A percentile compares a stretch with the other conserved stretches of the same genome.
These are phyloP conservation scores for Microchrysa polita DNA, from an alignment of 2,888 invertebrate genomes.

Conservation along the genomic window DNA sequence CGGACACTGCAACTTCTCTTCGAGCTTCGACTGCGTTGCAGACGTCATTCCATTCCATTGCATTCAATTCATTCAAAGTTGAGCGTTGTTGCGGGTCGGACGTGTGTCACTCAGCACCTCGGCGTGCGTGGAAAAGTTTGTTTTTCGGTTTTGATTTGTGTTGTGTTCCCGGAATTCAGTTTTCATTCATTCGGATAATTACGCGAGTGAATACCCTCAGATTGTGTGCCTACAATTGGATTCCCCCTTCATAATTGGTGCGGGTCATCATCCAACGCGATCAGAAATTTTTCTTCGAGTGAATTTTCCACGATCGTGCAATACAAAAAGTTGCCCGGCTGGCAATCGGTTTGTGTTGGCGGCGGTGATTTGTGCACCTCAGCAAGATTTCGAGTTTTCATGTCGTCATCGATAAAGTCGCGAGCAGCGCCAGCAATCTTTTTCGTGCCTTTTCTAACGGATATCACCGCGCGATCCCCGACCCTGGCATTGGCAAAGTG, in stretches of 20 bases:
- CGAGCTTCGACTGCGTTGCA: background rate
- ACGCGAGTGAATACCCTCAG: background rate
- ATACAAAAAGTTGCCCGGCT: too few relatives aligned
- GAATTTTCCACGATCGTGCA: too few relatives aligned
- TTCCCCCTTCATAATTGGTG: too few relatives aligned
- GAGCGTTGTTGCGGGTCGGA: constrained; percentile 21
- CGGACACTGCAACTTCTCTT: background rate
- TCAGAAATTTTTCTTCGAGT: too few relatives aligned
- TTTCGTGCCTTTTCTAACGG: too few relatives aligned
- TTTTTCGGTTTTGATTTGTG: background rate
- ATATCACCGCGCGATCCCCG: background rate
- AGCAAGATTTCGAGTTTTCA: too few relatives aligned
- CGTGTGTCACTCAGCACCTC: background rate
- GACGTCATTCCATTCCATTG: too few relatives aligned
- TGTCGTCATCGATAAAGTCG: too few relatives aligned
- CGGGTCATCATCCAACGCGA: too few relatives aligned
- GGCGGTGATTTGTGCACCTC: too few relatives aligned
- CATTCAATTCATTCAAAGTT: constrained; percentile 29
- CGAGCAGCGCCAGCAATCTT: too few relatives aligned
- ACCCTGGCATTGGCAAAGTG: background rate
- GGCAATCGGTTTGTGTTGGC: too few relatives aligned
- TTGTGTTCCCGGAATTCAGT: background rate
- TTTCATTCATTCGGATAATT: background rate
- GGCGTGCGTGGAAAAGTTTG: background rate
- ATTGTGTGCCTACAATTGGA: background rate